Evolutionary conservation across 1,140 invertebrate genomes (phyloP).

Genomic region (Drosophila ercepeae): DNA sequence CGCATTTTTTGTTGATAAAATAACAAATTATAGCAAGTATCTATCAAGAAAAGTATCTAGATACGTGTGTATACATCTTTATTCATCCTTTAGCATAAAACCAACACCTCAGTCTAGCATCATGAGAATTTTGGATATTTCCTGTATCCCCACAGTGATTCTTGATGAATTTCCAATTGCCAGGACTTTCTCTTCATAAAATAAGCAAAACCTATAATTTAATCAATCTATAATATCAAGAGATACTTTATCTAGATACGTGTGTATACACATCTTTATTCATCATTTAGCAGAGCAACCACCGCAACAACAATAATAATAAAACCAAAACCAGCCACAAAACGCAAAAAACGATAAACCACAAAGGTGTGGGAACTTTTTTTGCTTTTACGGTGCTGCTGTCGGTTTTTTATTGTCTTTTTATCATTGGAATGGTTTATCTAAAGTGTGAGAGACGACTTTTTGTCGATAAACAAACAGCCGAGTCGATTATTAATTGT

Average conservation of each 20-base stretch:
- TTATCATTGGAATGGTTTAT: constrained; percentile 57
- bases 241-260: too few relatives aligned
- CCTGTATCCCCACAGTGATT: too few relatives aligned
- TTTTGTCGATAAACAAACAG: constrained; percentile 18
- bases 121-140: too few relatives aligned
- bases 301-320: constrained; percentile 1
- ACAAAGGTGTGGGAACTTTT: constrained; percentile 21
- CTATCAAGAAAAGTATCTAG: not conserved
- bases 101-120: too few relatives aligned
- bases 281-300: constrained; percentile 17
- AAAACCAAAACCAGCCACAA: constrained; percentile 3
- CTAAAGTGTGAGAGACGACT: constrained; percentile 41
- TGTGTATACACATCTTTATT: constrained; percentile 24
- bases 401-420: not conserved
- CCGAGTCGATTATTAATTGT: constrained; percentile 62
- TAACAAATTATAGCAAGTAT: not conserved
- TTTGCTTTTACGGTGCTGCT: constrained; percentile 5
- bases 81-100: too few relatives aligned
- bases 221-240: too few relatives aligned
- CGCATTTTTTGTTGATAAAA: too few relatives aligned
- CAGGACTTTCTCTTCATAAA: too few relatives aligned
- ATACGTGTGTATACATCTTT: constrained; percentile 7
- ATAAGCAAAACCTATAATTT: too few relatives aligned
- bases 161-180: too few relatives aligned
- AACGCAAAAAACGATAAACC: constrained; percentile 2